Conservation (phyloP, 2,888 invertebrate genomes). For the Molanna angustata region DNA sequence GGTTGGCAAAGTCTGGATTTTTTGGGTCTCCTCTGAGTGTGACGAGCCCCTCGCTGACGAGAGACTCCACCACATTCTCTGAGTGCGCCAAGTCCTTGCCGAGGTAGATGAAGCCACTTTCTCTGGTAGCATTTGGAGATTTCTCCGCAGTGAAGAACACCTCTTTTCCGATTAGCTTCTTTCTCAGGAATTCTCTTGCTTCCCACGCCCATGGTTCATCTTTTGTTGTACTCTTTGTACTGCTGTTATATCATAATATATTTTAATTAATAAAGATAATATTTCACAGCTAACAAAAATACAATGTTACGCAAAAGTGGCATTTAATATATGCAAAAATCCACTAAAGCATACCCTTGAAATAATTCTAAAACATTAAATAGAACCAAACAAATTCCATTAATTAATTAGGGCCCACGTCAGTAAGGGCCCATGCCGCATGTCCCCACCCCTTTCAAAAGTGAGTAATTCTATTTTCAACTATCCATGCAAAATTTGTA, state of each 20-base stretch:
- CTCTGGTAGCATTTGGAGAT: slow-evolving; percentile 77
- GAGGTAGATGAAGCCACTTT: slow-evolving; percentile 66
- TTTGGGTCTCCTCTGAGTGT: slow-evolving; percentile 70
- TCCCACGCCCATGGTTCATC: slow-evolving; percentile 98
- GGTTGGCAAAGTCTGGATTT: slow-evolving; percentile 54
- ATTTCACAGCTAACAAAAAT: no score
- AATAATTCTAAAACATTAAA: no score
- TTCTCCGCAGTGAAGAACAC: slow-evolving; percentile 84
- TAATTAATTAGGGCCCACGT: no score
- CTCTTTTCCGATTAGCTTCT: slow-evolving; percentile 87
- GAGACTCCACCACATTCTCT: slow-evolving; percentile 84
- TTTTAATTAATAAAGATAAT: not conserved
- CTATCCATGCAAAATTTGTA: no score
- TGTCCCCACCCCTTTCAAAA: no score
- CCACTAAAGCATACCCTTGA: no score
- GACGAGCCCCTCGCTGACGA: slow-evolving; percentile 88
- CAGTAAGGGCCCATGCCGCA: no score
- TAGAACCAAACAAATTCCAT: no score
- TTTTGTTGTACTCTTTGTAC: slow-evolving; percentile 66
- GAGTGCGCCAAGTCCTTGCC: slow-evolving; percentile 76
- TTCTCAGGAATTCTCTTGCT: slow-evolving; percentile 90
- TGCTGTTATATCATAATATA: slow-evolving; percentile 38
- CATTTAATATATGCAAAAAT: no score
- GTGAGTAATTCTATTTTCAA: no score
- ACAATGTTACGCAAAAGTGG: no score